Evolutionary conservation across 64 coral and sea anemone species (phyloP).

Genomic region (Acropora yongei): DNA sequence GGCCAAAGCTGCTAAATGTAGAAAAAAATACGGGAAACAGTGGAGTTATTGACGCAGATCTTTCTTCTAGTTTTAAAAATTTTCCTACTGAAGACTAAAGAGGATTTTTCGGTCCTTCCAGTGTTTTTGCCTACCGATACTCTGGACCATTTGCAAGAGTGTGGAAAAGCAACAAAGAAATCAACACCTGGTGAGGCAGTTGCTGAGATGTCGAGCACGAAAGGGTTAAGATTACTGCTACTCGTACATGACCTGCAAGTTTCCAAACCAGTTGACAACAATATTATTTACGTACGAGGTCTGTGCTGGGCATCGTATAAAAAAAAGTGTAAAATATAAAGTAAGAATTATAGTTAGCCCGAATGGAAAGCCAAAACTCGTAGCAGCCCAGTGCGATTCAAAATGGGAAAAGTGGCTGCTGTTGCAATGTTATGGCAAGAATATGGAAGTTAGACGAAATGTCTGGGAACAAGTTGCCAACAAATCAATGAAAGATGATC

Average conservation of each 20-base stretch:
- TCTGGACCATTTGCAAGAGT: constrained; percentile 65
- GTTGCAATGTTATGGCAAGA: constrained; percentile 72
- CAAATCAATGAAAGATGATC: constrained; percentile 14
- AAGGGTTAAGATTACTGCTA: constrained; percentile 57
- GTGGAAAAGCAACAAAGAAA: constrained; percentile 58
- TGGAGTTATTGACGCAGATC: too few species aligned
- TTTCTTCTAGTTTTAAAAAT: neutral
- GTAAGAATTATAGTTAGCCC: constrained; percentile 61
- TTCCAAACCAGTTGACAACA: constrained; percentile 1
- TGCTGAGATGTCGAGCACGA: constrained; percentile 64
- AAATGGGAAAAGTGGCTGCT: constrained; percentile 62
- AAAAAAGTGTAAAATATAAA: constrained; percentile 77
- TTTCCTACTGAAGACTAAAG: constrained; percentile 3
- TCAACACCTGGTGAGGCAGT: constrained; percentile 43
- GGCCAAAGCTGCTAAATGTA: too few species aligned
- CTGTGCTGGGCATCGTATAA: constrained; percentile 76
- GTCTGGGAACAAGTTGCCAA: constrained; percentile 45
- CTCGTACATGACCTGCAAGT: constrained; percentile 68
- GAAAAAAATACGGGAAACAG: too few species aligned
- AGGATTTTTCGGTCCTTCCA: constrained; percentile 31
- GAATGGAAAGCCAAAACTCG: constrained; percentile 64
- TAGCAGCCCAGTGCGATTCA: constrained; percentile 66
- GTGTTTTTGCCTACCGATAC: constrained; percentile 73
- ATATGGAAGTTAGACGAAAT: constrained; percentile 79
- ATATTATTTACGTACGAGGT: constrained; percentile 49